phyloP scores from a whole-genome alignment of 2,113 vertebrate species.

The Xiphophorus hellerii region DNA sequence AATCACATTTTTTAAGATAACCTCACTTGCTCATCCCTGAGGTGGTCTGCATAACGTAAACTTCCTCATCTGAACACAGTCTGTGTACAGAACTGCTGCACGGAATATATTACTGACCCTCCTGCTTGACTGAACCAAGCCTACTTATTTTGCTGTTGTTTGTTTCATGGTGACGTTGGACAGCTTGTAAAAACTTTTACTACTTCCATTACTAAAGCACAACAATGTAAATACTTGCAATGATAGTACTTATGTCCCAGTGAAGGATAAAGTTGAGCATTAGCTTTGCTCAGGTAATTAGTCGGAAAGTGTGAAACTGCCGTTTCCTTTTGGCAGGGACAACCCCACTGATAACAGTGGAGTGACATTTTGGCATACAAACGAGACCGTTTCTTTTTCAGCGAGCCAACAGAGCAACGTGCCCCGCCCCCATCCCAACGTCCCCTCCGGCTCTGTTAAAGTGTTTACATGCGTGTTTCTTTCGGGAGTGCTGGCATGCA shows the following conservation, averaged over 20 bases:
- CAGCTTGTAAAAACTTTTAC: not conserved
- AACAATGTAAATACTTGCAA: not conserved
- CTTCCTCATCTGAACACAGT: not conserved
- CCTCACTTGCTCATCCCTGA: not conserved
- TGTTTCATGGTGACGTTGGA: not conserved
- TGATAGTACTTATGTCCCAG: not conserved
- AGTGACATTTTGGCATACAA: conserved; percentile 3
- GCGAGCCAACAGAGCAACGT: not conserved
- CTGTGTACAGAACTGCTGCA: not conserved
- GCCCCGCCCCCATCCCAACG: not conserved
- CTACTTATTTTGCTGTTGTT: not conserved
- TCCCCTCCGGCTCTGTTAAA: conserved; percentile 8
- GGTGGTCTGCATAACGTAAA: conserved; percentile 12
- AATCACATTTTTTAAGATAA: conserved; percentile 1
- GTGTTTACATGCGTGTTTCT: conserved; percentile 23
- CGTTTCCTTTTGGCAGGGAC: not conserved
- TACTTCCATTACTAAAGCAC: not conserved
- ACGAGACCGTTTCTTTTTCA: not conserved
- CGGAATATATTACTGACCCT: conserved; percentile 3
- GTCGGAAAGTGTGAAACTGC: not conserved
- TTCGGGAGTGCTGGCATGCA: conserved; percentile 38
- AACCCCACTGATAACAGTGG: conserved; percentile 1
- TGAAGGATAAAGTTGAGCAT: not conserved
- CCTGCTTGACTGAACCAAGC: not conserved
- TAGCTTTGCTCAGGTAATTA: not conserved